Base-by-base conservation (phyloP, 2,888 invertebrate species). In the Drosophila tanythrix region DNA sequence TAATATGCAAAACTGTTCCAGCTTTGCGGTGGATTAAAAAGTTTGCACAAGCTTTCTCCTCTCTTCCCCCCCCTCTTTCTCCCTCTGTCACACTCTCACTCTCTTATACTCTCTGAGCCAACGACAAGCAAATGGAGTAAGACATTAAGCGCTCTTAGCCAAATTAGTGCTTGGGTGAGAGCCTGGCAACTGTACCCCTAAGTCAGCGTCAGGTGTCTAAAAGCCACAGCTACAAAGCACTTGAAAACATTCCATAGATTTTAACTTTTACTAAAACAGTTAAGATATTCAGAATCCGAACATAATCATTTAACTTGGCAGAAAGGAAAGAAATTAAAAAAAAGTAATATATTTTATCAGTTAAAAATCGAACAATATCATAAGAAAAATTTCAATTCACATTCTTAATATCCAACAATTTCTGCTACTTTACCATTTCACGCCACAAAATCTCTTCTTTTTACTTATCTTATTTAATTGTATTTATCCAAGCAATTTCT, bases 11-110 rank as follows among this genome's bases (percentile, higher is more conserved):
- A 88, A 88, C 91, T 91, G 91, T 70, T 75, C 70, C 75, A 82
- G 90, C 92, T 90, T 89, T 87, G 86, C 81, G 83, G 87, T 83
- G 91, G 90, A 91, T 91, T 91, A 91, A 90, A 91, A 91, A 91
- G 88, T 91, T 91, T 91, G 73, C 58, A 56, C 71, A 68, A 55
- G 81, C 74, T 70, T 48, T 38, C 56, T 56, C 7, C 27, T 27
- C 36, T 55, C 7, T 1, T 0, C 7, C 31, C 2, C 31, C 31
- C n/a, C 8, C n/a, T 36, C 11, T 53, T 68, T 70, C 36, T 27
- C 36, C 27, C 25, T 35, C 25, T 36, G 2, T 53, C 46, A 1
- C 46, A 7, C 46, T 8, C 7, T 4, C 3, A 7, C 25, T 25
- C 35, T 36, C 3, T 15, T 15, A 25, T 8, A 15, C 15, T 25